phyloP scores from a whole-genome alignment of 1,140 invertebrate species.

The Ladona fulva region DNA sequence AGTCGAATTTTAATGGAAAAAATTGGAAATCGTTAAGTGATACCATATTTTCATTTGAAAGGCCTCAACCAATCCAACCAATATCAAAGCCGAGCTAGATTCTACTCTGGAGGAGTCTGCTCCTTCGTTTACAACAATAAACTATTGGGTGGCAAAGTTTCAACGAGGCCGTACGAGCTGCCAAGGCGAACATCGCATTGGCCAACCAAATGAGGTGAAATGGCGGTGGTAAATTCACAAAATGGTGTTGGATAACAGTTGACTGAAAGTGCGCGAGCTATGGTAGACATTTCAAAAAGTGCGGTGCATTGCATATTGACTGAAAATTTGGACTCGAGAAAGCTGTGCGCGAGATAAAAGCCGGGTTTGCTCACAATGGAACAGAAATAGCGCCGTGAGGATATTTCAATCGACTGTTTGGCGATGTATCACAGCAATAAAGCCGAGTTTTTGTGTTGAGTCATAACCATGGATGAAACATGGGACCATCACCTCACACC shows the following conservation, averaged over 20 bases:
- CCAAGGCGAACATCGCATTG: not conserved
- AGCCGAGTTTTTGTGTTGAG: too few species aligned
- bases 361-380: not conserved
- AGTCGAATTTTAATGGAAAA: too few species aligned
- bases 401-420: not conserved
- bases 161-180: too few species aligned
- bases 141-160: too few species aligned
- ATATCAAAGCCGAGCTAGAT: not conserved
- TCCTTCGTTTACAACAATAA: too few species aligned
- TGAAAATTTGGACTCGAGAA: not conserved
- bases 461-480: too few species aligned
- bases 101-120: too few species aligned
- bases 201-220: not conserved
- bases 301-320: not conserved
- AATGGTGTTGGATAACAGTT: not conserved
- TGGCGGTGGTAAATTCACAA: not conserved
- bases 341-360: not conserved
- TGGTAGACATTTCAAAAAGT: not conserved
- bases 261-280: not conserved
- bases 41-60: not conserved
- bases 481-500: too few species aligned
- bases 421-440: not conserved
- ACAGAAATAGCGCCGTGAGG: not conserved
- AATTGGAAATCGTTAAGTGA: not conserved
- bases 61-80: not conserved